Percentiles rank a stretch among this genome's conserved stretches.
Conservation (phyloP, 2,888 invertebrate genomes). For the Amiota minor region DNA sequence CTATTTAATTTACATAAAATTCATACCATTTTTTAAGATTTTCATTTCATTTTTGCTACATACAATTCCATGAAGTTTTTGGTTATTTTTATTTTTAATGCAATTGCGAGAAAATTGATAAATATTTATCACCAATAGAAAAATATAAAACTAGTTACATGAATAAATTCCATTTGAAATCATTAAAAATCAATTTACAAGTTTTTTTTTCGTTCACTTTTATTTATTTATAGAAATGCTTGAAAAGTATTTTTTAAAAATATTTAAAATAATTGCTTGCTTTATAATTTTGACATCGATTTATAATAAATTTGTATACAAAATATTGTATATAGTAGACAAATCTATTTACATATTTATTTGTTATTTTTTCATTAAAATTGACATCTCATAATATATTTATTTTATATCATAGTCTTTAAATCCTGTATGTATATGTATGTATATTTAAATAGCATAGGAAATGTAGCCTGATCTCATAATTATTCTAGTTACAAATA, state of each 20-base stretch:
- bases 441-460: too few species aligned
- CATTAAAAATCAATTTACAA: conserved; percentile 8
- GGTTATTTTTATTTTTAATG: conserved; percentile 20
- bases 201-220: neutral
- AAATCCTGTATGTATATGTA: too few species aligned
- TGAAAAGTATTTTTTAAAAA: neutral
- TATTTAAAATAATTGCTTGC: conserved; percentile 7
- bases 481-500: too few species aligned
- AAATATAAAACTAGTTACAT: neutral
- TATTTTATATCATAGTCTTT: too few species aligned
- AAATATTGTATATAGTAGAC: too few species aligned
- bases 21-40: neutral
- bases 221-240: neutral
- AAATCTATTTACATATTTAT: too few species aligned
- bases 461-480: too few species aligned
- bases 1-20: neutral
- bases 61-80: neutral
- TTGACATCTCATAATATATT: too few species aligned
- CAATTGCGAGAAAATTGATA: neutral
- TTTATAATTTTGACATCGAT: neutral
- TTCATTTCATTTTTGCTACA: neutral
- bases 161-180: conserved; percentile 5
- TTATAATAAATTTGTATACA: too few species aligned
- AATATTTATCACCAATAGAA: too few species aligned
- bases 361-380: too few species aligned